Conservation (phyloP, 1,140 invertebrate species). For the Zaprionus kolodkinae region DNA sequence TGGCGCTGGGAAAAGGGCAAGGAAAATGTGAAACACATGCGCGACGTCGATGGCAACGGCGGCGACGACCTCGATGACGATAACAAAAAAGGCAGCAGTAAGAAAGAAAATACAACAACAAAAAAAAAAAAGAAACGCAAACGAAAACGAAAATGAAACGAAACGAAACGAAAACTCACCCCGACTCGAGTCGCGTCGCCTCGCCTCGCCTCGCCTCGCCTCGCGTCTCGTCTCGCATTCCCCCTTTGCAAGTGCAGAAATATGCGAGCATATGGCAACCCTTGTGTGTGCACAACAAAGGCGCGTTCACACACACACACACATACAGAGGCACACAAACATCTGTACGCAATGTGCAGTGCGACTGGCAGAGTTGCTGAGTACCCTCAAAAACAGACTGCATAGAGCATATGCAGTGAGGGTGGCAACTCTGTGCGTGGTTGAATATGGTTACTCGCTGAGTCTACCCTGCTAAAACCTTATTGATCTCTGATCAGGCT, state of each 20-base stretch:
- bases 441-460: neutral
- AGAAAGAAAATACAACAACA: neutral
- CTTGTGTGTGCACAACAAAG: constrained; percentile 66
- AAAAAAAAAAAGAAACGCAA: constrained; percentile 27
- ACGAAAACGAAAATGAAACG: constrained; percentile 52
- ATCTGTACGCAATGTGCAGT: constrained; percentile 39
- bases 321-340: constrained; percentile 12
- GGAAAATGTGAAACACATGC: constrained; percentile 82
- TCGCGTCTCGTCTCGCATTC: constrained; percentile 36
- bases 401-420: neutral
- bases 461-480: too few species aligned
- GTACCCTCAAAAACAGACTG: neutral
- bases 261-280: constrained; percentile 80
- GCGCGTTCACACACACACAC: constrained; percentile 23
- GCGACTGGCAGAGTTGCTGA: constrained; percentile 2
- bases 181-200: constrained; percentile 24
- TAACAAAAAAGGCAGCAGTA: constrained; percentile 45
- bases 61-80: constrained; percentile 72
- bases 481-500: neutral
- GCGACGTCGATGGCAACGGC: constrained; percentile 50
- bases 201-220: constrained; percentile 10
- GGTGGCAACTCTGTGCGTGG: neutral
- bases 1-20: constrained; percentile 52
- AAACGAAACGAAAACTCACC: constrained; percentile 71
- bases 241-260: constrained; percentile 60